phyloP scores from a whole-genome alignment of 2,113 vertebrate species.

The Etheostoma cragini region DNA sequence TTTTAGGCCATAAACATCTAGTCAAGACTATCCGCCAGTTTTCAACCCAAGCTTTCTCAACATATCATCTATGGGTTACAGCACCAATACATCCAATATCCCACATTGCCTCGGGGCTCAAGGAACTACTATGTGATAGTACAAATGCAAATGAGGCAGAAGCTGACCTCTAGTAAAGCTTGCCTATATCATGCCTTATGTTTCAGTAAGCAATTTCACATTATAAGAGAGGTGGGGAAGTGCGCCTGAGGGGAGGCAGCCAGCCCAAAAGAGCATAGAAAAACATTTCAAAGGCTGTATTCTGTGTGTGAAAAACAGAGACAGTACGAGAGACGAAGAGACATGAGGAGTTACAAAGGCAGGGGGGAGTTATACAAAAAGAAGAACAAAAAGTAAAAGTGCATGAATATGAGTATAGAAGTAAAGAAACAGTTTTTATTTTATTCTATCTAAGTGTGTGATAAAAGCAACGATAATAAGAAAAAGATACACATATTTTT shows the following conservation, averaged over 20 bases:
- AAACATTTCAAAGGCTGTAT: slow-evolving; percentile 38
- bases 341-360: slow-evolving; percentile 16
- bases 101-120: slow-evolving; percentile 36
- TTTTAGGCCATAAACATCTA: not conserved
- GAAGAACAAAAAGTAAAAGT: not conserved
- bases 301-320: slow-evolving; percentile 44
- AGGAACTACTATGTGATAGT: slow-evolving; percentile 49
- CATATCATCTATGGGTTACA: slow-evolving; percentile 35
- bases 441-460: not conserved
- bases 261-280: slow-evolving; percentile 36
- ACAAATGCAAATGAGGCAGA: slow-evolving; percentile 71
- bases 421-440: not conserved
- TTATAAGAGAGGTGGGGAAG: slow-evolving; percentile 29
- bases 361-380: slow-evolving; percentile 7
- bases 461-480: not conserved
- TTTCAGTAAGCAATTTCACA: slow-evolving; percentile 58
- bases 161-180: slow-evolving; percentile 50
- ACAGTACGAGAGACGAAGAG: slow-evolving; percentile 23
- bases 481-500: not conserved
- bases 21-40: not conserved
- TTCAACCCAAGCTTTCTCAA: slow-evolving; percentile 33
- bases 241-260: slow-evolving; percentile 54
- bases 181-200: slow-evolving; percentile 45
- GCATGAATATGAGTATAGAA: not conserved
- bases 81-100: slow-evolving; percentile 50